These are phyloP conservation scores for Leguminivora glycinivorella DNA, from an alignment of 1,140 invertebrate genomes.

Conservation along the genomic window DNA sequence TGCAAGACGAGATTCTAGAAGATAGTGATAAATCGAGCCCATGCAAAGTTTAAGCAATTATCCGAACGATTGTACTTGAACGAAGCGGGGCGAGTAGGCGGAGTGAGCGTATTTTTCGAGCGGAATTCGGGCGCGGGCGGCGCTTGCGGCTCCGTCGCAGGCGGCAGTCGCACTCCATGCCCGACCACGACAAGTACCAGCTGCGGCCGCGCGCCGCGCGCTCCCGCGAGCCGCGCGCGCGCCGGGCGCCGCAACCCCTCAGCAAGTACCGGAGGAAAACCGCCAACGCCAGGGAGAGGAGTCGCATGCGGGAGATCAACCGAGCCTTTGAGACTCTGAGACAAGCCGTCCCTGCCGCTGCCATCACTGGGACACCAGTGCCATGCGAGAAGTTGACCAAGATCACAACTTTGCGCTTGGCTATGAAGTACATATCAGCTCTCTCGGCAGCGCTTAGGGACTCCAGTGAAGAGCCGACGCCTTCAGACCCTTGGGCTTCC, in stretches of 20 bases:
- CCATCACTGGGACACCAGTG: constrained; percentile 71
- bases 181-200: constrained; percentile 77
- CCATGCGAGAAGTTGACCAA: constrained; percentile 90
- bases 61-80: constrained; percentile 62
- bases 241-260: constrained; percentile 84
- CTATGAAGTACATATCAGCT: constrained; percentile 92
- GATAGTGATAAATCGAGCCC: constrained; percentile 23
- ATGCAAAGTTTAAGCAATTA: constrained; percentile 25
- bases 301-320: constrained; percentile 93
- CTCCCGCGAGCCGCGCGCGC: constrained; percentile 61
- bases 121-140: constrained; percentile 62
- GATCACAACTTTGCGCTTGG: constrained; percentile 91
- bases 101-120: constrained; percentile 73
- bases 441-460: constrained; percentile 72
- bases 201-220: constrained; percentile 72
- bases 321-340: constrained; percentile 90
- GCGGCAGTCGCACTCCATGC: constrained; percentile 64
- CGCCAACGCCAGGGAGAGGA: constrained; percentile 92
- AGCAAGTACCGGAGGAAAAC: constrained; percentile 94
- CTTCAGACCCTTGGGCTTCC: constrained; percentile 67
- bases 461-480: constrained; percentile 41
- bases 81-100: constrained; percentile 68
- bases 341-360: constrained; percentile 84
- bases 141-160: constrained; percentile 50
- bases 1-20: constrained; percentile 8